Conservation (phyloP, 2,113 vertebrate genomes). For the Petrocephalus zakoni region DNA sequence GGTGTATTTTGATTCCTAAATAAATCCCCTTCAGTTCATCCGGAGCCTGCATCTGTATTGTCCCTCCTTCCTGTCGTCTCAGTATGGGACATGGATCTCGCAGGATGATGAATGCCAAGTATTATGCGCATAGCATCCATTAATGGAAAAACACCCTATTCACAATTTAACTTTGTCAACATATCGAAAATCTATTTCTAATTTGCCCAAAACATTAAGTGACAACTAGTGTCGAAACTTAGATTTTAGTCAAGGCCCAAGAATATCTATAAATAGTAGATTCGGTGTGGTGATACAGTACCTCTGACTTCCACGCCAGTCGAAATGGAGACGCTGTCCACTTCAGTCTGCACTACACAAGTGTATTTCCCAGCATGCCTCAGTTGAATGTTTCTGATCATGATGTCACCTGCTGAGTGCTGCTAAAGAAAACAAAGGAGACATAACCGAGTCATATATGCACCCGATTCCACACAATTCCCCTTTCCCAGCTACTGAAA, state of each 20-base stretch:
- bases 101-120: neutral
- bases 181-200: neutral
- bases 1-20: too few species aligned
- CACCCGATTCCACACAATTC: neutral
- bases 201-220: neutral
- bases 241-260: neutral
- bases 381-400: conserved; percentile 95
- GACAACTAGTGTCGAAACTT: neutral
- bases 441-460: neutral
- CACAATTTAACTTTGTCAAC: neutral
- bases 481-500: neutral
- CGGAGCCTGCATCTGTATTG: neutral
- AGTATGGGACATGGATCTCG: neutral
- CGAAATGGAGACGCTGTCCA: conserved; percentile 83
- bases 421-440: conserved; percentile 42
- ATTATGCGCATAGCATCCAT: neutral
- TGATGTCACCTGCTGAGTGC: conserved; percentile 88
- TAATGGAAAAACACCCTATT: neutral
- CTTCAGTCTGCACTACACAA: conserved; percentile 85
- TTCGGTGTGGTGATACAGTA: conserved; percentile 40
- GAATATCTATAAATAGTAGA: neutral
- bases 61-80: neutral
- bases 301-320: conserved; percentile 89
- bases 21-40: neutral
- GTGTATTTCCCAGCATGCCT: conserved; percentile 89